Percentiles rank a stretch among this genome's conserved stretches.
Conservation (phyloP, 2,797 vertebrate species). For the Sebastes iracundus region DNA sequence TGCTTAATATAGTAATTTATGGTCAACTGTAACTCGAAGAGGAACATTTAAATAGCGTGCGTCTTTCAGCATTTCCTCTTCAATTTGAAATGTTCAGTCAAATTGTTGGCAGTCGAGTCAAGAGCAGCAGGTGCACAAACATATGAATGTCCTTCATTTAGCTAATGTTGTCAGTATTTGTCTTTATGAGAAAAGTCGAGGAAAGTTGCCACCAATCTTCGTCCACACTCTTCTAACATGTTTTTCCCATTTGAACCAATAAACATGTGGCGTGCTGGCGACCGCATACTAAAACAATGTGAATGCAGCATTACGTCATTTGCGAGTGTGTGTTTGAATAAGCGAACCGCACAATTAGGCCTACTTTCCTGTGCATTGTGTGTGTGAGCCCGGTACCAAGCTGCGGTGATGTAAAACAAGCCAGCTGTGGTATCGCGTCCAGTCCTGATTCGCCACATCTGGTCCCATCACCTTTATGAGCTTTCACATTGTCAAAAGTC, state of each 20-base stretch:
- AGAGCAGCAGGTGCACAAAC: constrained; percentile 1
- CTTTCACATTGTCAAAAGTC: constrained; percentile 59
- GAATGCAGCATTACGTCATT: constrained; percentile 33
- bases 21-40: background rate
- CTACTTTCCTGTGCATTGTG: background rate
- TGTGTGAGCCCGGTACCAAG: background rate
- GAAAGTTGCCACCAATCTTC: background rate
- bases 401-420: constrained; percentile 32
- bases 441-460: constrained; percentile 62
- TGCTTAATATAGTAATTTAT: background rate
- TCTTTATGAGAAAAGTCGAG: background rate
- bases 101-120: background rate
- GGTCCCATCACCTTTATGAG: constrained; percentile 59
- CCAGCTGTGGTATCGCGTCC: constrained; percentile 51
- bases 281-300: constrained; percentile 34
- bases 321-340: constrained; percentile 15
- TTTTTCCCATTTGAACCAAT: constrained; percentile 35
- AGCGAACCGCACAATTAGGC: background rate
- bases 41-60: background rate
- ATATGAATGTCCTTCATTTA: background rate
- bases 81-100: background rate
- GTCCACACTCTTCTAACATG: background rate
- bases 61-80: background rate
- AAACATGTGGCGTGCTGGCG: constrained; percentile 45
- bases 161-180: background rate